These are phyloP conservation scores for Acanthurus lineatus DNA, from an alignment of 2,797 vertebrate genomes.

Conservation along the genomic window DNA sequence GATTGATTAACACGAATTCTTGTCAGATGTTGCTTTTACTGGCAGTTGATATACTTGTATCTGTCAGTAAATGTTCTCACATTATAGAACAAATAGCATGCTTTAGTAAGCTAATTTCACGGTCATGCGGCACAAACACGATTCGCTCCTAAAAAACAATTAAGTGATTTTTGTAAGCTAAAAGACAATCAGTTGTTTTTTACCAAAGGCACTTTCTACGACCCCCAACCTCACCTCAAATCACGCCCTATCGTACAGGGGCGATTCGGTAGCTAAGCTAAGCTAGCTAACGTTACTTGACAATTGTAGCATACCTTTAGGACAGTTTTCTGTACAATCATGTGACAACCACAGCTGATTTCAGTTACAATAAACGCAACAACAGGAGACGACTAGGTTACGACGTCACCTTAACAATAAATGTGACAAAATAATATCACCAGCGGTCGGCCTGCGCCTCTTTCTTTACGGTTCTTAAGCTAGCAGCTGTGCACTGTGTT, in stretches of 20 bases:
- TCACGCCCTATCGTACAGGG: constrained; percentile 67
- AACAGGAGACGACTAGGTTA: neutral
- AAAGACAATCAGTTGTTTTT: neutral
- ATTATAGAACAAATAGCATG: constrained; percentile 11
- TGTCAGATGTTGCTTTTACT: neutral
- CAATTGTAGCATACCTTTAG: constrained; percentile 64
- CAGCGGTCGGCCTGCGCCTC: constrained; percentile 59
- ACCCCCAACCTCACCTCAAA: constrained; percentile 79
- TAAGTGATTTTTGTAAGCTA: neutral
- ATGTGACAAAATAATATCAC: constrained; percentile 6
- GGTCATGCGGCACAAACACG: rapidly evolving
- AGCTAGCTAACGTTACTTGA: constrained; percentile 53
- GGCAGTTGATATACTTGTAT: neutral
- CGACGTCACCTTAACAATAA: constrained; percentile 15
- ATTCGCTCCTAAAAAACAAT: neutral
- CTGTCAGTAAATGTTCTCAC: neutral
- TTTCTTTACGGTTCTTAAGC: constrained; percentile 59
- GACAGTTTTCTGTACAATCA: constrained; percentile 53
- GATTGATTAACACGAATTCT: neutral
- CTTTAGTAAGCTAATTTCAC: too few relatives aligned
- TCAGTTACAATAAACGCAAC: constrained; percentile 17
- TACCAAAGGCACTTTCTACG: constrained; percentile 55
- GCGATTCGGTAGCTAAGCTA: constrained; percentile 68
- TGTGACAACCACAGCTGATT: constrained; percentile 33
- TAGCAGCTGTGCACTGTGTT: constrained; percentile 77